These are phyloP conservation scores for Bemisia tabaci DNA, from an alignment of 1,140 invertebrate genomes.

Conservation along the genomic window DNA sequence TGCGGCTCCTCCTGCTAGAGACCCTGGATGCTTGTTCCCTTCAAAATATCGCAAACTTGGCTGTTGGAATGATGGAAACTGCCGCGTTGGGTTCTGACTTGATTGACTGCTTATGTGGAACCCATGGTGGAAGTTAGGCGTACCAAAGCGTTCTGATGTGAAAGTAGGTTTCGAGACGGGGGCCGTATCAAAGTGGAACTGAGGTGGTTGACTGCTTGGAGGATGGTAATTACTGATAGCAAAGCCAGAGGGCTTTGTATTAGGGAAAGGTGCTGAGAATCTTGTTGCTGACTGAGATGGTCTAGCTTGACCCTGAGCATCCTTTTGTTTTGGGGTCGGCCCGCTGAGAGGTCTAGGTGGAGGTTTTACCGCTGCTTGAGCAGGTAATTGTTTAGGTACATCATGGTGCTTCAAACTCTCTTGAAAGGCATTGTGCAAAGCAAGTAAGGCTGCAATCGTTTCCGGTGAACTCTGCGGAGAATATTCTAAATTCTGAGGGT, in stretches of 20 bases:
- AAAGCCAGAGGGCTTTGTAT: constrained; percentile 1
- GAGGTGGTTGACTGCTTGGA: constrained; percentile 1
- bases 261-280: constrained; percentile 6
- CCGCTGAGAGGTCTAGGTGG: not conserved
- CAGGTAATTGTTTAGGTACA: not conserved
- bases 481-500: constrained; percentile 12
- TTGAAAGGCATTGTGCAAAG: constrained; percentile 24
- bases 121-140: constrained; percentile 16
- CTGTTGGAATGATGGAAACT: not conserved
- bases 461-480: constrained; percentile 20
- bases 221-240: constrained; percentile 2
- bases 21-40: not conserved
- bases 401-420: constrained; percentile 20
- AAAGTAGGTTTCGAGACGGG: not conserved
- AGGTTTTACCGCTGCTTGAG: not conserved
- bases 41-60: not conserved
- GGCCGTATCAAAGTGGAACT: not conserved
- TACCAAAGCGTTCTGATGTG: constrained; percentile 18
- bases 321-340: constrained; percentile 2
- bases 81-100: not conserved
- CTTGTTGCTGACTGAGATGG: constrained; percentile 1
- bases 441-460: constrained; percentile 22
- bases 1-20: not conserved
- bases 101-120: constrained; percentile 3
- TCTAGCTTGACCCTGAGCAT: not conserved